Percentiles rank a stretch among this genome's conserved stretches.
These are phyloP conservation scores for Leucophenga montana DNA, from an alignment of 2,888 invertebrate species.

Conservation along the genomic window DNA sequence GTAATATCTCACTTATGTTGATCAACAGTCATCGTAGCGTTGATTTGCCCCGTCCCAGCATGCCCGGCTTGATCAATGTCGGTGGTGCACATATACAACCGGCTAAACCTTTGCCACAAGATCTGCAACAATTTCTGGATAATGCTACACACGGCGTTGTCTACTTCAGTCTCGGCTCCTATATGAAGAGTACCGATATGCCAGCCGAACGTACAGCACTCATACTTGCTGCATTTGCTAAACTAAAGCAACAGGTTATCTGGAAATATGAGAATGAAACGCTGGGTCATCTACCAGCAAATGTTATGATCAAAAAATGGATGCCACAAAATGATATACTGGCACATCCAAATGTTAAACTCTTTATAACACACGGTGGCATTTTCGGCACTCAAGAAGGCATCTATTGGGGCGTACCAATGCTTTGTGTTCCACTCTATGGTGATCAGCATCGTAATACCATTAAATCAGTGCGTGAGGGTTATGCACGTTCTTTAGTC, in stretches of 20 bases:
- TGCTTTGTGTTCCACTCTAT: constrained; percentile 73
- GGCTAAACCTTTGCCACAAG: constrained; percentile 62
- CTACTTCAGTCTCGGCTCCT: constrained; percentile 74
- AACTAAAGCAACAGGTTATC: constrained; percentile 74
- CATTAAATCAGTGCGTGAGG: constrained; percentile 68
- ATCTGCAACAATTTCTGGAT: constrained; percentile 71
- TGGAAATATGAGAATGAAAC: constrained; percentile 75
- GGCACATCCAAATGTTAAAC: constrained; percentile 72
- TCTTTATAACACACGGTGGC: constrained; percentile 74
- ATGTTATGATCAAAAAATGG: constrained; percentile 75
- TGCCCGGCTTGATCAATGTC: constrained; percentile 70
- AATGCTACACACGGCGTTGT: constrained; percentile 72
- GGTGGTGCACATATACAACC: constrained; percentile 71
- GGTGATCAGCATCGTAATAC: constrained; percentile 74
- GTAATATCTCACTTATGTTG: constrained; percentile 74
- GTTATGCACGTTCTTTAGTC: constrained; percentile 69
- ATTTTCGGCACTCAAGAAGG: constrained; percentile 73
- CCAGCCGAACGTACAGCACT: constrained; percentile 69
- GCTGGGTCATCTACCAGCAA: constrained; percentile 70
- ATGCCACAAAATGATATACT: constrained; percentile 75
- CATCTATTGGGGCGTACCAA: constrained; percentile 72
- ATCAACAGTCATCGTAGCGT: constrained; percentile 75
- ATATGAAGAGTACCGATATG: constrained; percentile 72
- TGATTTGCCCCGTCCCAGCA: constrained; percentile 73
- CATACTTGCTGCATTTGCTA: constrained; percentile 72